Evolutionary conservation across 1,140 invertebrate species (phyloP).

Genomic region (Chymomyza costata): DNA sequence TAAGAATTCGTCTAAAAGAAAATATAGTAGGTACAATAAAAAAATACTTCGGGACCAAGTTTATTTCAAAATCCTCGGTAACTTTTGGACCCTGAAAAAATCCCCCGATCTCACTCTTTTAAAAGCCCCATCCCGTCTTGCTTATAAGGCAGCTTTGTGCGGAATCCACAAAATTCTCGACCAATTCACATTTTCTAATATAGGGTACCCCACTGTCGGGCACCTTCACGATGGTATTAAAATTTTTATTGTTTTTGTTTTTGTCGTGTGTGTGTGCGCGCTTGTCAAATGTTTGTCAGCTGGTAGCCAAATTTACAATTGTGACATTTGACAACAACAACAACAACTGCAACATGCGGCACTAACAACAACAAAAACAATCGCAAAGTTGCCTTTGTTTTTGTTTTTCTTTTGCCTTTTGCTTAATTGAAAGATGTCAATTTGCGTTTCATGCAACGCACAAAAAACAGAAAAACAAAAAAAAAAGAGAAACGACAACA

Average conservation of each 20-base stretch:
- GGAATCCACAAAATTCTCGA: too few relatives aligned
- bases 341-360: constrained; percentile 3
- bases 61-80: too few relatives aligned
- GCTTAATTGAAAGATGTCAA: constrained; percentile 75
- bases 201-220: too few relatives aligned
- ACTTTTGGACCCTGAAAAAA: too few relatives aligned
- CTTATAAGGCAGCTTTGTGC: too few relatives aligned
- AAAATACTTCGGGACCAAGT: too few relatives aligned
- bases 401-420: constrained; percentile 7
- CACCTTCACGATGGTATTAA: constrained; percentile 14
- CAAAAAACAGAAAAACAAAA: constrained; percentile 1
- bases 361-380: constrained; percentile 23
- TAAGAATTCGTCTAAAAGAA: too few relatives aligned
- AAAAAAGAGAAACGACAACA: constrained; percentile 1
- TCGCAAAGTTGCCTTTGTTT: background rate
- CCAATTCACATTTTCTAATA: too few relatives aligned
- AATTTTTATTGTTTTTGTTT: too few relatives aligned
- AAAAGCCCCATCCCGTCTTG: too few relatives aligned
- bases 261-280: constrained; percentile 21
- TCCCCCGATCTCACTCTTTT: too few relatives aligned
- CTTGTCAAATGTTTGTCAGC: constrained; percentile 51
- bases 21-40: too few relatives aligned
- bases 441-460: constrained; percentile 62
- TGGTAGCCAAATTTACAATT: constrained; percentile 46
- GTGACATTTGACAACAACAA: constrained; percentile 67